Base-by-base conservation (phyloP, 1,140 invertebrate species). In the Bombus polaris region DNA sequence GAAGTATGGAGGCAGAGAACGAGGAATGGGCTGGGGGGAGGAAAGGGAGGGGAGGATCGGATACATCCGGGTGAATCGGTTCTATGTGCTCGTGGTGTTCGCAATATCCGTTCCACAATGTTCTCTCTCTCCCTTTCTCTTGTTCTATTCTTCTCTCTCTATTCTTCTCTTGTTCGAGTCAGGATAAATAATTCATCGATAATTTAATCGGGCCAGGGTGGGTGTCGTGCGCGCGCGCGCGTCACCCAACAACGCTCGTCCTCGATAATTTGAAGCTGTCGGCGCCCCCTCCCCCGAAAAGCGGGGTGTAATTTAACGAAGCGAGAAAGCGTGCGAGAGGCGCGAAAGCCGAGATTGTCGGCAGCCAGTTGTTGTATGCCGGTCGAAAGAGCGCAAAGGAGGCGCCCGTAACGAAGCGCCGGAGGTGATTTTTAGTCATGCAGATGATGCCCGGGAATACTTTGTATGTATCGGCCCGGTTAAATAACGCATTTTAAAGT, bases 151-250 rank as follows among this genome's bases (percentile, higher is more conserved):
- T 22, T 53, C 25, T 13, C 39, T n/a, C 5, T 76, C 35, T 15
- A 1, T 53, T 10, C 3, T 2, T 57, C 59, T 89, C 75, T 70
- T 70, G 66, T 79, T 57, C 74, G 70, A 85, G 74, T n/a, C 65
- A 85, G 81, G 68, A 90, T 91, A 92, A 92, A 92, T 89, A 91
- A 92, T 92, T 90, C 82, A 87, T 83, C 86, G 87, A 90, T 89
- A 89, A 92, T 91, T 89, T 87, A 88, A 92, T 91, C 82, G 75
- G 72, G 39, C 12, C 65, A 37, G 77, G 42, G 47, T 44, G 59
- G 53, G n/a, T 25, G 77, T 25, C 42, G 39, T 18, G 57, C 15
- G 32, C 9, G 8, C 42, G 8, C 42, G 32, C 37, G 42, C 62
- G 42, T 8, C 39, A 44, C 8, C 22, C 35, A 13, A 65, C 70